Evolutionary conservation across 2,888 invertebrate species (phyloP), one percentile per base, ranked within the genome.

Genomic region (Pyralis farinalis): DNA sequence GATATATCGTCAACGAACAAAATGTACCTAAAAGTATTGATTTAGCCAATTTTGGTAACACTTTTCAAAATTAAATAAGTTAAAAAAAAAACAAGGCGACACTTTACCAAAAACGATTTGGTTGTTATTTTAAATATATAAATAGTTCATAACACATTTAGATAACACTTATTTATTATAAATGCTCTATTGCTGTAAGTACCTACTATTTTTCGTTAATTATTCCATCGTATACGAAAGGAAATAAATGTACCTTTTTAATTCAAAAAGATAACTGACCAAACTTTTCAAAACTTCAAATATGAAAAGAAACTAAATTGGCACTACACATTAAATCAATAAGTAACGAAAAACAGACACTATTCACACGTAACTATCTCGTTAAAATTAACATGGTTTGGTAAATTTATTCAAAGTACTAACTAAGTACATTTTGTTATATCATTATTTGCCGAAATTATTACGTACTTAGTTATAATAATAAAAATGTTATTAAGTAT

Each of bases 171-270:
- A 47, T 54, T 54, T 51, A 54, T 59, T 60, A 62, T 71, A 71
- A 72, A 72, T 71, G 71, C 70, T 68, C 62, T 62, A 56, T 52
- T 49, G 8, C 21, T 47, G 47, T 49, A n/a, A n/a, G n/a, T n/a
- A n/a, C n/a, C n/a, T n/a, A 46, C 50, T 53, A 61, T 57, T 53
- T 59, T 47, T 55, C 58, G 60, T 55, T 53, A 53, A 47, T 47
- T 41, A 48, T 49, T 43, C 49, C 44, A 46, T 44, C 46, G 44
- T 35, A 16, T 44, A 41, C 40, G 36, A 44, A 45, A 40, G 36
- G 42, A 16, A 16, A 40, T 36, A 27, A 10, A 12, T 16, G 30
- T 10, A 5, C 4, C 7, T 21, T 21, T 21, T 7, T 7, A 25
- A 25, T 25, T 2, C 7, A 25, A n/a, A 3, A 25, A 25, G 37